Evolutionary conservation across 2,797 vertebrate genomes (phyloP).

Genomic region (Erpetoichthys calabaricus): DNA sequence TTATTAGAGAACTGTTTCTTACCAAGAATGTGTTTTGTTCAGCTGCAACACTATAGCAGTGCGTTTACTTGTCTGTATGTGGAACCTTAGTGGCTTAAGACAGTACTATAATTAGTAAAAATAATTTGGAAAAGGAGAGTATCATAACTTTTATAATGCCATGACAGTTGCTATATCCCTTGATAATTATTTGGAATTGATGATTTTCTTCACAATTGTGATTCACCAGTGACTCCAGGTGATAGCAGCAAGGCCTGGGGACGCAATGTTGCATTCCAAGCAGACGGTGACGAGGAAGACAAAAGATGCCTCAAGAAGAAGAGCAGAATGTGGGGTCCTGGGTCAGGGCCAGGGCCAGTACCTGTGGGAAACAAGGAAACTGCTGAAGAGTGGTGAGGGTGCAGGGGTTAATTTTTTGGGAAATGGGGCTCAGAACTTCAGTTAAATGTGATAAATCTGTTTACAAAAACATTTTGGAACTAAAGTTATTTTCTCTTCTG

Average conservation of each 20-base stretch:
- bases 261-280: slow-evolving; percentile 50
- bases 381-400: slow-evolving; percentile 63
- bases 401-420: not conserved
- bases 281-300: slow-evolving; percentile 68
- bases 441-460: not conserved
- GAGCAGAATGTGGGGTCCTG: slow-evolving; percentile 61
- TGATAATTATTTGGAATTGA: not conserved
- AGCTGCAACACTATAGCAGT: too few species aligned
- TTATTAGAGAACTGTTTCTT: too few species aligned
- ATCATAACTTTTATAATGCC: not conserved
- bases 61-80: too few species aligned
- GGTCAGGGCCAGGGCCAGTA: slow-evolving; percentile 46
- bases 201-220: not conserved
- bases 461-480: too few species aligned
- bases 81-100: too few species aligned
- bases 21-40: too few species aligned
- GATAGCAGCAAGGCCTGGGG: slow-evolving; percentile 68
- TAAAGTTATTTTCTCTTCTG: too few species aligned
- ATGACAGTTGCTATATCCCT: not conserved
- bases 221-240: slow-evolving; percentile 66
- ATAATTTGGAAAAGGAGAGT: not conserved
- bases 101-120: not conserved
- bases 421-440: not conserved
- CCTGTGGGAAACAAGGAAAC: too few species aligned
- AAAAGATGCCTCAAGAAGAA: slow-evolving; percentile 81